Percentiles rank a stretch among this genome's conserved stretches.
Conservation (phyloP, 2,113 vertebrate genomes). For the Gobio gobio region DNA sequence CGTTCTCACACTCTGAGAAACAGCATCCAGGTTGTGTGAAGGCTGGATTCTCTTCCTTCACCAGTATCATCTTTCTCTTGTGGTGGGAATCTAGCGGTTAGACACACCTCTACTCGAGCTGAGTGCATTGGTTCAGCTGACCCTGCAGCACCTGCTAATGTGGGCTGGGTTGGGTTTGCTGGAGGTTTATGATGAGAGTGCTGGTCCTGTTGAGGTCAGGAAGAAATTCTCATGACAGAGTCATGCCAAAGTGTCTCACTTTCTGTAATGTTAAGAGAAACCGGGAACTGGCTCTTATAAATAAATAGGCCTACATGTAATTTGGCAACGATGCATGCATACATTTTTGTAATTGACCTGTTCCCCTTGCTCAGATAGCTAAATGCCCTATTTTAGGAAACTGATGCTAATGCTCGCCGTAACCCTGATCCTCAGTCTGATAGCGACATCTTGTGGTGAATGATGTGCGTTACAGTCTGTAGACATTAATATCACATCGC, state of each 20-base stretch:
- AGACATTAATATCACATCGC: neutral
- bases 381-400: neutral
- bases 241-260: neutral
- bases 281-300: neutral
- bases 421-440: neutral
- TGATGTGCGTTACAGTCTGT: neutral
- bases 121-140: neutral
- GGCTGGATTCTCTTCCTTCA: neutral
- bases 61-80: neutral
- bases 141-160: neutral
- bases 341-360: too few species aligned
- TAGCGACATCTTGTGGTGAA: slow-evolving; percentile 34
- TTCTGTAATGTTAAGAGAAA: neutral
- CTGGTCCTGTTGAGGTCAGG: neutral
- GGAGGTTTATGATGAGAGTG: neutral
- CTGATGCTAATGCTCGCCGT: neutral
- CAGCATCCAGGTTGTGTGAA: neutral
- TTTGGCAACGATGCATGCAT: too few species aligned
- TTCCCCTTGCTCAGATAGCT: too few species aligned
- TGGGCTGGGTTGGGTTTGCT: neutral
- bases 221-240: neutral
- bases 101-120: neutral
- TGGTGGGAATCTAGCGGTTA: neutral
- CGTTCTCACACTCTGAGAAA: neutral
- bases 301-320: too few species aligned